A percentile compares a stretch with the other conserved stretches of the same genome.
These are phyloP conservation scores for Athrips mouffetella DNA, from an alignment of 2,888 invertebrate species.

Conservation along the genomic window DNA sequence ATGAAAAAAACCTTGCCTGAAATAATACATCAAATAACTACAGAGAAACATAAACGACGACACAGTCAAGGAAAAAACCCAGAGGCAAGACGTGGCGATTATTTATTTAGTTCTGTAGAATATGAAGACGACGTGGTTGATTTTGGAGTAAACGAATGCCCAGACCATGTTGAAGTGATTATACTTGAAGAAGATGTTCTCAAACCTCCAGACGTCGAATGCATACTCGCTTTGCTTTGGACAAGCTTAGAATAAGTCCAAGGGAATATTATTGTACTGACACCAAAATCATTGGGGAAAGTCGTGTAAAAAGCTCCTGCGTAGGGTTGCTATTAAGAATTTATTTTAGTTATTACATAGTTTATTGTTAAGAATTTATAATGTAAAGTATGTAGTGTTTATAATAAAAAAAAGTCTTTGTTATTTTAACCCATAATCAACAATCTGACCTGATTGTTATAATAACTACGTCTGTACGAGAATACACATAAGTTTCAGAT, in stretches of 20 bases:
- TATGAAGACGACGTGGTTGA: conserved; percentile 53
- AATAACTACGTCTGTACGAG: too few species aligned
- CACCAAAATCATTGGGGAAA: too few species aligned
- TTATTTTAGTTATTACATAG: too few species aligned
- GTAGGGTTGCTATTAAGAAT: too few species aligned
- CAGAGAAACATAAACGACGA: neutral
- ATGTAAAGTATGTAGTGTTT: too few species aligned
- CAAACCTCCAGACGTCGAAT: conserved; percentile 52
- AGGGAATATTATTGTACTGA: neutral
- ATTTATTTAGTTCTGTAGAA: conserved; percentile 56
- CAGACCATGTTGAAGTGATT: conserved; percentile 44
- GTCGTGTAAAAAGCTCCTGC: neutral
- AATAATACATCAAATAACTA: neutral
- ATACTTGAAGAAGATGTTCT: conserved; percentile 45
- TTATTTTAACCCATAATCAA: too few species aligned
- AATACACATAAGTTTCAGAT: too few species aligned
- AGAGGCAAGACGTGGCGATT: conserved; percentile 44
- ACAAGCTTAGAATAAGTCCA: conserved; percentile 37
- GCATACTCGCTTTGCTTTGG: conserved; percentile 52
- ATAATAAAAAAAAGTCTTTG: too few species aligned
- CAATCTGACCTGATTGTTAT: too few species aligned
- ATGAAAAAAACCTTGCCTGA: neutral
- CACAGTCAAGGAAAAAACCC: neutral
- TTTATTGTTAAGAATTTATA: too few species aligned
- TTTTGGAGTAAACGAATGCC: conserved; percentile 40